Evolutionary conservation across 2,888 invertebrate species (phyloP).

Genomic region (Heterodera filipjevi): DNA sequence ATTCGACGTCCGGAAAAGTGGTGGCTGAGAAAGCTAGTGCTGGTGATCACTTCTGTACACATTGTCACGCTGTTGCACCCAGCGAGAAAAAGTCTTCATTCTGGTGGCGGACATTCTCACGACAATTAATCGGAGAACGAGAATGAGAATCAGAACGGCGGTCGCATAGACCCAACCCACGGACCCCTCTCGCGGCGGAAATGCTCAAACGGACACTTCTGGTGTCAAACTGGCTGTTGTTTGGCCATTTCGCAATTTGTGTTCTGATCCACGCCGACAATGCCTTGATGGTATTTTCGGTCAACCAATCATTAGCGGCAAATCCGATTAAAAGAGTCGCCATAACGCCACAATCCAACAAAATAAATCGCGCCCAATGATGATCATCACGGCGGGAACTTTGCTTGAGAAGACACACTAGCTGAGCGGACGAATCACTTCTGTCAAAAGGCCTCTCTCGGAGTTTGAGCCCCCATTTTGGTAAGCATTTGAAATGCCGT

Average conservation of each 20-base stretch:
- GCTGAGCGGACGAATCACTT: background rate
- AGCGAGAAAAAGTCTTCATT: too few species aligned
- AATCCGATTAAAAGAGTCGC: background rate
- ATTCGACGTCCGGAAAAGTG: too few species aligned
- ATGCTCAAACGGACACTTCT: background rate
- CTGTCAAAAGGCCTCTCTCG: background rate
- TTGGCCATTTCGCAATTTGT: background rate
- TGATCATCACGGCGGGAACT: background rate
- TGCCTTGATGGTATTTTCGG: background rate
- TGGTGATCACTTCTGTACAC: too few species aligned
- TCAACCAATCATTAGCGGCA: background rate
- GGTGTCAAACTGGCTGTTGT: background rate
- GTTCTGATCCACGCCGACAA: slow-evolving; percentile 14
- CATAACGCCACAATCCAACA: slow-evolving; percentile 2
- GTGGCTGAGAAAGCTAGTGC: too few species aligned
- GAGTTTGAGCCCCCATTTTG: background rate
- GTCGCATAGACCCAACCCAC: background rate
- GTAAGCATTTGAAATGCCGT: background rate
- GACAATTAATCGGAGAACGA: too few species aligned
- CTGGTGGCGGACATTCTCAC: too few species aligned
- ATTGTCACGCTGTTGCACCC: too few species aligned
- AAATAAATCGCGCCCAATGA: background rate
- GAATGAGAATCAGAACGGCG: background rate
- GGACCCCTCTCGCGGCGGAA: background rate
- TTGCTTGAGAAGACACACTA: background rate